These are phyloP conservation scores for Avahi laniger DNA, from an alignment of 2,797 vertebrate genomes.

Conservation along the genomic window DNA sequence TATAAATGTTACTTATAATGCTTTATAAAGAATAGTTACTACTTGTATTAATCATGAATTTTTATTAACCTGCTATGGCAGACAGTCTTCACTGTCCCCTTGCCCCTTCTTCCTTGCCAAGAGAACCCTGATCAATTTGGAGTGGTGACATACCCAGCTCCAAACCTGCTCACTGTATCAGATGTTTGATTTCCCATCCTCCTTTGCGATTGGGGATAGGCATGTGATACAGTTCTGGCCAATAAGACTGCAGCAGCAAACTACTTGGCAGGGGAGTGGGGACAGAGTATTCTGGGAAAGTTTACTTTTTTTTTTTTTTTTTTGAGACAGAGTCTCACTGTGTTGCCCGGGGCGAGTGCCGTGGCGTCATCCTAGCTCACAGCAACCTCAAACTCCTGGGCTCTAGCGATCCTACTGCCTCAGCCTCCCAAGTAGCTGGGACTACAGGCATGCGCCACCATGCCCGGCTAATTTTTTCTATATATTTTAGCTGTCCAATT, in stretches of 20 bases:
- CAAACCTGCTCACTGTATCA: background rate
- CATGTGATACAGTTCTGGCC: background rate
- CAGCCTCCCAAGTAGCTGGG: too few species aligned
- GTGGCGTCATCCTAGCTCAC: too few species aligned
- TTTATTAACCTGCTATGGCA: background rate
- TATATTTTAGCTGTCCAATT: too few species aligned
- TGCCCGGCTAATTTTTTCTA: too few species aligned
- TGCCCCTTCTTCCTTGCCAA: background rate
- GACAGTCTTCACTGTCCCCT: background rate
- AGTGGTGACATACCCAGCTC: background rate
- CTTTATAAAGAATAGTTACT: background rate
- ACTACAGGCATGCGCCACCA: too few species aligned
- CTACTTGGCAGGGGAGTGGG: background rate
- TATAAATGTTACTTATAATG: background rate
- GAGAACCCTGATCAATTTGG: background rate
- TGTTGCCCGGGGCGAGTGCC: too few species aligned
- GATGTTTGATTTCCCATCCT: background rate
- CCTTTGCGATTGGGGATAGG: background rate
- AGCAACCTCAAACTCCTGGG: too few species aligned
- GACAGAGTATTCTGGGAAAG: background rate
- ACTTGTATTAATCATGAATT: background rate
- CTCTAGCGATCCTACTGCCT: too few species aligned
- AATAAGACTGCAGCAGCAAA: background rate
- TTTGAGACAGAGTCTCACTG: too few species aligned
- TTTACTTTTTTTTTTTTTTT: too few species aligned